Base-by-base conservation (phyloP, 2,888 invertebrate species). In the Polia nebulosa region DNA sequence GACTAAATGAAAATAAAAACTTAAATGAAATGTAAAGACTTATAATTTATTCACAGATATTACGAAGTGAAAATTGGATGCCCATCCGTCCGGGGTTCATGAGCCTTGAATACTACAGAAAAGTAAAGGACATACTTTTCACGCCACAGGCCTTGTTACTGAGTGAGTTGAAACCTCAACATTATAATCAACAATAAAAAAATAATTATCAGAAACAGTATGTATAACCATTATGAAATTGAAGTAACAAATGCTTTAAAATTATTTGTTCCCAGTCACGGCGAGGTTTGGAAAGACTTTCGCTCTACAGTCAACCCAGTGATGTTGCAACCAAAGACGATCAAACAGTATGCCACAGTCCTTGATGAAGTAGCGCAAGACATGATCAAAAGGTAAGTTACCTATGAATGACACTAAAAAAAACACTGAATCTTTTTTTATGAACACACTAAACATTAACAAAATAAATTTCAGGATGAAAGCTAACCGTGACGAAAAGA, bases 281-380 rank as follows among this genome's bases (percentile, higher is more conserved):
- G 73, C 15, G 44, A 72, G 1, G 3, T 17, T 58, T 98, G 98
- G 98, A 97, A 97, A 89, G 93, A 96, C 68, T 97, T 98, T 78
- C 96, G 98, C 51, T 96, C 97, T 13, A 97, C 97, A 78, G 97
- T 98, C 0, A 98, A 98, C 86, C 97, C 97, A 77, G 96, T 97
- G 17, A 96, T 98, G 96, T 93, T 98, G 84, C 97, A 97, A 86
- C 97, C 98, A 0, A 96, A 97, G 82, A 97, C 97, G 0, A 97
- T 98, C 1, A 96, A 96, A 83, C 96, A 97, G 82, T 98, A 97
- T 85, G 92, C 96, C 4, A 92, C 94, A 13, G 95, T 96, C 13
- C 96, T 98, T 57, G 97, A 97, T 84, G 96, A 96, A 80, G 97
- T 98, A 0, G 97, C 97, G 1, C 88, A 94, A 44, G 97, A 97